Evolutionary conservation across 2,888 invertebrate species (phyloP).

Genomic region (Sminthurides aquaticus): DNA sequence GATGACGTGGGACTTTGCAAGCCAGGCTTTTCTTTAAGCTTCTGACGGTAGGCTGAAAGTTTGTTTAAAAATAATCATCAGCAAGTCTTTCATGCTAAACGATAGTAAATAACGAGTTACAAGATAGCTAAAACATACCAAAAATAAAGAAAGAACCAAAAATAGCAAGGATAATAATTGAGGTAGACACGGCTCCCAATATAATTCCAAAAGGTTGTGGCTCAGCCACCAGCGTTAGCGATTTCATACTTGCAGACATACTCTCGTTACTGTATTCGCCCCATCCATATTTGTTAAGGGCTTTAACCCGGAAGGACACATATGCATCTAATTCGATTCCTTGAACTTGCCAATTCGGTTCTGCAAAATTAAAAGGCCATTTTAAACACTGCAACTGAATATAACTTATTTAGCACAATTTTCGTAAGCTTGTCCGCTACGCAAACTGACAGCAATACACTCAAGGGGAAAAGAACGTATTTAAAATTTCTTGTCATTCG

Average conservation of each 20-base stretch:
- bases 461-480: too few species aligned
- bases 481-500: too few species aligned
- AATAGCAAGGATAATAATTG: constrained; percentile 49
- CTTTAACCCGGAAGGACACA: constrained; percentile 68
- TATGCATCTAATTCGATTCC: constrained; percentile 57
- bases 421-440: too few species aligned
- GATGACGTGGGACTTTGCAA: constrained; percentile 49
- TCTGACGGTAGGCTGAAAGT: constrained; percentile 57
- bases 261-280: constrained; percentile 65
- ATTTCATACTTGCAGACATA: constrained; percentile 54
- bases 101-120: too few species aligned
- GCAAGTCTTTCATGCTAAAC: background rate
- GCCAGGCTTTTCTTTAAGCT: constrained; percentile 63
- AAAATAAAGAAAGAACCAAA: constrained; percentile 51
- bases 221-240: constrained; percentile 50
- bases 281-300: constrained; percentile 73
- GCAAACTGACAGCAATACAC: too few species aligned
- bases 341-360: constrained; percentile 72
- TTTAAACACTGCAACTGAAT: background rate
- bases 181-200: constrained; percentile 54
- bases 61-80: constrained; percentile 12
- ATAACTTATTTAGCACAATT: too few species aligned
- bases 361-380: too few species aligned
- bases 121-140: constrained; percentile 47
- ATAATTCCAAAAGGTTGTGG: constrained; percentile 54